phyloP scores from a whole-genome alignment of 1,140 invertebrate species.

The Achatina immaculata region DNA sequence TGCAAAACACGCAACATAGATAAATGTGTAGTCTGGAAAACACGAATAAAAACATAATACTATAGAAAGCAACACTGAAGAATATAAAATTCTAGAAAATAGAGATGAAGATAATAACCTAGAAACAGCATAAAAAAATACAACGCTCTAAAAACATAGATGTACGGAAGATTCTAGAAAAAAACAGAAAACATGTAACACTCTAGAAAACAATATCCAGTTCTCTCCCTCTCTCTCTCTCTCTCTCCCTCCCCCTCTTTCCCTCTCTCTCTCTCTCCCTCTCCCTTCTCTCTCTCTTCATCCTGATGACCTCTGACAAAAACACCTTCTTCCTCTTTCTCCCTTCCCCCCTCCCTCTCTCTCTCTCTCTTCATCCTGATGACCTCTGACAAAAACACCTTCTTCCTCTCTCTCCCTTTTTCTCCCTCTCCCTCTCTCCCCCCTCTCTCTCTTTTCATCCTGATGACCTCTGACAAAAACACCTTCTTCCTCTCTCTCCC shows the following conservation, averaged over 20 bases:
- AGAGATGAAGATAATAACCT: no score
- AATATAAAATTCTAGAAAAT: no score
- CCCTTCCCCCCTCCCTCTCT: not conserved
- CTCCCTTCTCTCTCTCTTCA: not conserved
- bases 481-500: not conserved
- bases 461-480: not conserved
- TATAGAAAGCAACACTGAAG: no score
- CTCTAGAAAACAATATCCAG: no score
- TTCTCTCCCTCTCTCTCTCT: not conserved
- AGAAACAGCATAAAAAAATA: no score
- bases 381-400: not conserved
- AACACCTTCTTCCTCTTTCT: conserved; percentile 6
- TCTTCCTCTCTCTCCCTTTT: conserved; percentile 17
- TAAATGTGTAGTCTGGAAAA: no score
- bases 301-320: not conserved
- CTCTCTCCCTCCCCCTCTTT: conserved; percentile 17
- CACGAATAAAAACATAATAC: no score
- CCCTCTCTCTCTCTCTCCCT: not conserved
- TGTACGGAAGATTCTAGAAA: no score
- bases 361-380: not conserved
- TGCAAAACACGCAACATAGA: no score
- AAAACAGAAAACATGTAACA: no score
- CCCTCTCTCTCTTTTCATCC: conserved; percentile 15
- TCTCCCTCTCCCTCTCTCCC: conserved; percentile 4
- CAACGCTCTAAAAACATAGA: no score